Evolutionary conservation across 2,888 invertebrate genomes (phyloP).

Genomic region (Orchesella flavescens): DNA sequence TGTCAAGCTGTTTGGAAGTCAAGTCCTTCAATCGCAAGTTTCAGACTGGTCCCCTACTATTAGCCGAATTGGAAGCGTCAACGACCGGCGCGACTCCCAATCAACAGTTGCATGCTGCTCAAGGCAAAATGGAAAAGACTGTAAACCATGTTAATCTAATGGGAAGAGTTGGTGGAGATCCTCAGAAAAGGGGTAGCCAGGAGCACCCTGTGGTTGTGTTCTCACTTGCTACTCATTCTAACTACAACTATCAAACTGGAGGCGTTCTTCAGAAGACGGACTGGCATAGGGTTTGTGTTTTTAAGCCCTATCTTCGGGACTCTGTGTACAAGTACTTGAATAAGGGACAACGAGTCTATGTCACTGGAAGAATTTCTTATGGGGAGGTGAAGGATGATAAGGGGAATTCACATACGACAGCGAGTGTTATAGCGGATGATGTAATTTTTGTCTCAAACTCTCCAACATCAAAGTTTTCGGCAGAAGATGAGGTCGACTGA

Average conservation of each 20-base stretch:
- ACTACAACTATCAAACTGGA: slow-evolving; percentile 80
- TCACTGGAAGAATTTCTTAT: slow-evolving; percentile 88
- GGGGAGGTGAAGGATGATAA: slow-evolving; percentile 87
- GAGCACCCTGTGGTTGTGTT: slow-evolving; percentile 91
- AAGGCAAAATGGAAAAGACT: slow-evolving; percentile 73
- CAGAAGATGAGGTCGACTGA: slow-evolving; percentile 39
- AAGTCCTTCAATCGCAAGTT: not conserved
- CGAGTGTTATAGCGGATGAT: slow-evolving; percentile 89
- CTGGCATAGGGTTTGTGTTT: slow-evolving; percentile 92
- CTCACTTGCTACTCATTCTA: slow-evolving; percentile 90
- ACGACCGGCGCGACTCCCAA: not conserved
- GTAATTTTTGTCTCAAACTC: slow-evolving; percentile 83
- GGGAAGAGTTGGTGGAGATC: slow-evolving; percentile 91
- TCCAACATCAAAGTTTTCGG: not conserved
- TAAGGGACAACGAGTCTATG: slow-evolving; percentile 89
- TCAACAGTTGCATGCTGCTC: slow-evolving; percentile 27
- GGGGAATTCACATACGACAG: slow-evolving; percentile 82
- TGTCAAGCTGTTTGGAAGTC: not conserved
- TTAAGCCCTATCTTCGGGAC: slow-evolving; percentile 87
- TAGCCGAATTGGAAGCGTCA: not conserved
- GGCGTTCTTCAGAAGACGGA: slow-evolving; percentile 89
- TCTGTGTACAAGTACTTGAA: slow-evolving; percentile 85
- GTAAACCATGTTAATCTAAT: slow-evolving; percentile 88
- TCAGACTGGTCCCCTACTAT: slow-evolving; percentile 5
- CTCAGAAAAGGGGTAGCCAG: slow-evolving; percentile 86